A percentile compares a stretch with the other conserved stretches of the same genome.
These are phyloP conservation scores for Hypanus sabinus DNA, from an alignment of 2,113 vertebrate species.

Conservation along the genomic window DNA sequence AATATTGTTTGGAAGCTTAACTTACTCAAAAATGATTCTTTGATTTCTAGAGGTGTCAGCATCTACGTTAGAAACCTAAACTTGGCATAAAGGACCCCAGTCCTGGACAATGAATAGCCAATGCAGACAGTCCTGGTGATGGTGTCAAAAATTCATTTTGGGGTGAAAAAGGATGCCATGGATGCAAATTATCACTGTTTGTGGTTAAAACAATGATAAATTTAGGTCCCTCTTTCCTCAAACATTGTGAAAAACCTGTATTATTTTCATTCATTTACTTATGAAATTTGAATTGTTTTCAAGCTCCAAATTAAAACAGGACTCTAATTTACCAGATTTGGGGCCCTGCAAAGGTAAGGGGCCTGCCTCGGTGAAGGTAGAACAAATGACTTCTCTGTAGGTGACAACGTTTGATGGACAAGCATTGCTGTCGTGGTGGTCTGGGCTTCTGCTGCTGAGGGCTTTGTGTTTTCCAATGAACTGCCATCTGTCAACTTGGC, in stretches of 20 bases:
- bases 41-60: too few species aligned
- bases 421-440: not conserved
- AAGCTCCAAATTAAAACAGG: not conserved
- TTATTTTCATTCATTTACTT: not conserved
- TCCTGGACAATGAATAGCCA: too few species aligned
- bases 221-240: not conserved
- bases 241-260: not conserved
- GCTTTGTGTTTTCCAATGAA: not conserved
- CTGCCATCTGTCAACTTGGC: not conserved
- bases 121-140: too few species aligned
- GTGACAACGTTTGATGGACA: not conserved
- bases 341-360: not conserved
- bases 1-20: too few species aligned
- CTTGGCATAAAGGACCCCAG: too few species aligned
- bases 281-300: not conserved
- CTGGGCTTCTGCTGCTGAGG: not conserved
- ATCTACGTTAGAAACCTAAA: too few species aligned
- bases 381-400: not conserved
- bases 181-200: not conserved
- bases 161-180: not conserved
- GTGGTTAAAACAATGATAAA: not conserved
- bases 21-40: too few species aligned
- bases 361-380: not conserved
- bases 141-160: not conserved
- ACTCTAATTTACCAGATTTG: not conserved